A percentile compares a stretch with the other conserved stretches of the same genome.
Conservation (phyloP, 2,888 invertebrate genomes). For the Cheilosia scutellata region DNA sequence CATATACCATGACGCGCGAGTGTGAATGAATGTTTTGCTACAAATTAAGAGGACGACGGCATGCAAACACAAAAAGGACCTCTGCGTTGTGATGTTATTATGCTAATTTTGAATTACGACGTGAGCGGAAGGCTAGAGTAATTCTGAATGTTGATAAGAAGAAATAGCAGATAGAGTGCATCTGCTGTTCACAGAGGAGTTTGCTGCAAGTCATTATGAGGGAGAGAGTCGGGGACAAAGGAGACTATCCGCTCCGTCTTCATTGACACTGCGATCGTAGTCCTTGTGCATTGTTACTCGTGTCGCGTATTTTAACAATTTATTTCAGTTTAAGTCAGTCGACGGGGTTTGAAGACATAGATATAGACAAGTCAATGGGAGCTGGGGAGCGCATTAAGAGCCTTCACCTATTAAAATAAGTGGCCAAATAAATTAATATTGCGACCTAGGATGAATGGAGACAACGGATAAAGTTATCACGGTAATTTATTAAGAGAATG, state of each 20-base stretch:
- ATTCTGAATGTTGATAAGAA: slow-evolving; percentile 66
- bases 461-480: slow-evolving; percentile 50
- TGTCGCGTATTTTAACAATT: slow-evolving; percentile 50
- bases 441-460: slow-evolving; percentile 16
- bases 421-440: slow-evolving; percentile 61
- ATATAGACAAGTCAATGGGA: background rate
- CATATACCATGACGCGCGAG: slow-evolving; percentile 14
- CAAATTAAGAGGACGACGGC: slow-evolving; percentile 47
- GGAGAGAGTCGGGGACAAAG: background rate
- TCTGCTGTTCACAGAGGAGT: slow-evolving; percentile 1
- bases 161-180: slow-evolving; percentile 29
- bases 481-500: slow-evolving; percentile 29
- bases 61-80: slow-evolving; percentile 46
- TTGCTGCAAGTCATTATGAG: slow-evolving; percentile 48
- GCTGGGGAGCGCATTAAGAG: slow-evolving; percentile 17
- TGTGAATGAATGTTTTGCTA: slow-evolving; percentile 56
- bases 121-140: slow-evolving; percentile 60
- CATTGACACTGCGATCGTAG: background rate
- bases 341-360: background rate
- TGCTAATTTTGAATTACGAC: slow-evolving; percentile 72
- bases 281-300: slow-evolving; percentile 45
- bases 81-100: slow-evolving; percentile 54
- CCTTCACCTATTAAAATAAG: slow-evolving; percentile 36
- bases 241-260: background rate
- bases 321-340: slow-evolving; percentile 43